Evolutionary conservation across 2,113 vertebrate species (phyloP).

Genomic region (Cromileptes altivelis): DNA sequence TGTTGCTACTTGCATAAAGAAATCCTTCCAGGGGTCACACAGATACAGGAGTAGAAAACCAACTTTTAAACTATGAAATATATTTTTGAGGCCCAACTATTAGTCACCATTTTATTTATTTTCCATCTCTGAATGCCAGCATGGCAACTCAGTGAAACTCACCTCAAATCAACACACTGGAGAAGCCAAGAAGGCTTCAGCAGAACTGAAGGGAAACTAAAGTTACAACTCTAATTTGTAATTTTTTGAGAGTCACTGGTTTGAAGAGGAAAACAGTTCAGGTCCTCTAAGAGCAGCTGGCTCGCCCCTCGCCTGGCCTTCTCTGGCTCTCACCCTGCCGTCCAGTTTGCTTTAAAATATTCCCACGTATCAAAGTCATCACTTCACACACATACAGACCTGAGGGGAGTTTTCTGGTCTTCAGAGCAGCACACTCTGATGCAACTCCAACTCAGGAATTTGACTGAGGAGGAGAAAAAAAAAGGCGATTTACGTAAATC

Average conservation of each 20-base stretch:
- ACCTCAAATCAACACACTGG: not conserved
- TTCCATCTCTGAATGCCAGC: not conserved
- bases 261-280: not conserved
- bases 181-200: not conserved
- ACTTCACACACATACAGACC: not conserved
- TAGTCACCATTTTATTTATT: not conserved
- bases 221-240: slow-evolving; percentile 11
- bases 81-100: not conserved
- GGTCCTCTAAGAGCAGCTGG: not conserved
- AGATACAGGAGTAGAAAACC: not conserved
- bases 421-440: slow-evolving; percentile 58
- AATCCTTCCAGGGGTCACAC: too few species aligned
- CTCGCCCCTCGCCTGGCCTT: not conserved
- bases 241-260: not conserved
- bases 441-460: slow-evolving; percentile 88
- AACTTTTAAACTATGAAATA: not conserved
- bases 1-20: not conserved
- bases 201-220: not conserved
- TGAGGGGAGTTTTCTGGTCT: not conserved
- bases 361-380: not conserved
- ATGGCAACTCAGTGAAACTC: not conserved
- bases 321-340: not conserved
- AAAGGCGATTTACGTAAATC: slow-evolving; percentile 89
- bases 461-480: slow-evolving; percentile 30
- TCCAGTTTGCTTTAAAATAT: not conserved